phyloP scores from a whole-genome alignment of 2,113 vertebrate genomes.

The Calypte anna region DNA sequence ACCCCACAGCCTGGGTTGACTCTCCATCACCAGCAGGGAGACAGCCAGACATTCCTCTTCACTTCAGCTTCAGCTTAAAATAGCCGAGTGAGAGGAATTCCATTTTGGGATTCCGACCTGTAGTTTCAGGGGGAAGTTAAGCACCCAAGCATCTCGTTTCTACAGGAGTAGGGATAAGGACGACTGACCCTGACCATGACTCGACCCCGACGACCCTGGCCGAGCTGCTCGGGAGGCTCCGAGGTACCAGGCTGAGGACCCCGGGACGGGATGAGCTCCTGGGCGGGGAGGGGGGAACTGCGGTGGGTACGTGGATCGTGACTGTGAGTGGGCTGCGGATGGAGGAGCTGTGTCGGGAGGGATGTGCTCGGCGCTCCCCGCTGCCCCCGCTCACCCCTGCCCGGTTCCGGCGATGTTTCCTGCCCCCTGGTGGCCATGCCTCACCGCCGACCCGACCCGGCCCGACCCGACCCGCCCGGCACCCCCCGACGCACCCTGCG shows the following conservation, averaged over 20 bases:
- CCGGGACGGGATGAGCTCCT: rapidly evolving
- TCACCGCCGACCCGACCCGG: no score
- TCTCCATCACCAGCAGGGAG: neutral
- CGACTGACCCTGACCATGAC: neutral
- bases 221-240: neutral
- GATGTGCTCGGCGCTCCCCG: no score
- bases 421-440: conserved; percentile 8
- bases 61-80: neutral
- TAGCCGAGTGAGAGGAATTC: neutral
- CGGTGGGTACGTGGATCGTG: no score
- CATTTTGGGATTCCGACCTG: neutral
- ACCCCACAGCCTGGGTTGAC: no score
- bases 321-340: no score
- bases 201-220: rapidly evolving
- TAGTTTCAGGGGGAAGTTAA: neutral
- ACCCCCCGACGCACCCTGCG: neutral
- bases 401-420: neutral
- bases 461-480: neutral
- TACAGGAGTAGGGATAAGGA: neutral
- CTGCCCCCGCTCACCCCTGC: no score
- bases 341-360: no score
- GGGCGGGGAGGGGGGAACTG: rapidly evolving
- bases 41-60: neutral
- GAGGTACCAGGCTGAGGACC: rapidly evolving
- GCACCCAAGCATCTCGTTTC: rapidly evolving